phyloP scores from a whole-genome alignment of 2,797 vertebrate genomes.

The Discoglossus pictus region DNA sequence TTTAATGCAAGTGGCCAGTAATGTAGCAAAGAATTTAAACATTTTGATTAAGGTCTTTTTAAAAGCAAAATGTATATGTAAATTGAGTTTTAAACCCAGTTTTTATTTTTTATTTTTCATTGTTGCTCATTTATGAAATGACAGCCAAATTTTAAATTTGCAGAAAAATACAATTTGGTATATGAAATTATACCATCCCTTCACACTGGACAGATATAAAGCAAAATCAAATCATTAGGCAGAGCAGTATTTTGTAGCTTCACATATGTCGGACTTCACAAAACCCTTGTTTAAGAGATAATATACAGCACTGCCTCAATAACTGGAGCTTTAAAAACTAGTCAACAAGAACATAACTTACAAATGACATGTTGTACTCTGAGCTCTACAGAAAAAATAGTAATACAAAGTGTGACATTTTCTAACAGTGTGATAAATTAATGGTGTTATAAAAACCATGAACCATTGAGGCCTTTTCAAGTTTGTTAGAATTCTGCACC shows the following conservation, averaged over 20 bases:
- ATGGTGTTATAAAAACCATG: constrained; percentile 62
- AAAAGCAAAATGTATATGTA: constrained; percentile 2
- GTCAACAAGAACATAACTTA: constrained; percentile 46
- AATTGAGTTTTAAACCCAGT: constrained; percentile 9
- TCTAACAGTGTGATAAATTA: constrained; percentile 60
- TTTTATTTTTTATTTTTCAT: neutral
- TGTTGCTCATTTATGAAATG: constrained; percentile 1
- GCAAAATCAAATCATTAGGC: constrained; percentile 39
- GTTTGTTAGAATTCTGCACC: constrained; percentile 63
- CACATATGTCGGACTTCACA: constrained; percentile 16
- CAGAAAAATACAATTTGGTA: neutral
- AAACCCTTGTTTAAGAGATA: constrained; percentile 54
- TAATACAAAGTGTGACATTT: constrained; percentile 60
- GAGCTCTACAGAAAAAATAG: constrained; percentile 54
- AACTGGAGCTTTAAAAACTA: constrained; percentile 45
- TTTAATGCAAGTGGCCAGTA: constrained; percentile 39
- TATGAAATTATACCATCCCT: constrained; percentile 17
- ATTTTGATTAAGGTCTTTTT: constrained; percentile 4
- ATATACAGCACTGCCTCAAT: constrained; percentile 47
- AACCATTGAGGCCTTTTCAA: constrained; percentile 63
- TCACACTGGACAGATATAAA: constrained; percentile 42
- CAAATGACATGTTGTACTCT: constrained; percentile 33
- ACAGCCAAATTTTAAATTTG: neutral
- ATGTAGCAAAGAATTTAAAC: constrained; percentile 39
- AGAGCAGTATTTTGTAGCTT: constrained; percentile 23